Percentiles rank a stretch among this genome's conserved stretches.
These are phyloP conservation scores for Polietes domitor DNA, from an alignment of 2,888 invertebrate species.

Conservation along the genomic window DNA sequence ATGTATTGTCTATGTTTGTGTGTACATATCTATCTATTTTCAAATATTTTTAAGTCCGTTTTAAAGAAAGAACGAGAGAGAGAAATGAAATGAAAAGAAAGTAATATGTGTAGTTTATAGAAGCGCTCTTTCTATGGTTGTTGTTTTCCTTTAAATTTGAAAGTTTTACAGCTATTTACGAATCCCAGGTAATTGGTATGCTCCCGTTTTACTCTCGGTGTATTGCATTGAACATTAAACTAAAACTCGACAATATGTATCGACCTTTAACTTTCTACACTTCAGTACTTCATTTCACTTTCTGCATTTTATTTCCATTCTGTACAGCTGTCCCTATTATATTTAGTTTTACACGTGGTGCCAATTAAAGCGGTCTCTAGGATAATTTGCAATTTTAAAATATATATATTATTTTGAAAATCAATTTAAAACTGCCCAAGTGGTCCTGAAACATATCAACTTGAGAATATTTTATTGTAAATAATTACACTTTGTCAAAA, in stretches of 20 bases:
- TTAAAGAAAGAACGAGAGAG: conserved; percentile 3
- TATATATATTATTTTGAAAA: too few relatives aligned
- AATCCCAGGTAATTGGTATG: background rate
- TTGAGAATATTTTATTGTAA: too few relatives aligned
- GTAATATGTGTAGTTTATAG: conserved; percentile 1
- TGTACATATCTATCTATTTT: background rate
- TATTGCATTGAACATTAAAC: background rate
- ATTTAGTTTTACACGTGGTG: background rate
- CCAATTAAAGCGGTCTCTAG: background rate
- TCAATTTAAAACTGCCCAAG: too few relatives aligned
- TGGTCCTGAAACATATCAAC: too few relatives aligned
- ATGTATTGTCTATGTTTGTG: background rate
- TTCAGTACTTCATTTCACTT: conserved; percentile 21
- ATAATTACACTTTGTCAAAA: too few relatives aligned
- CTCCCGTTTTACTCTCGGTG: conserved; percentile 1
- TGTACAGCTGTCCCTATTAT: background rate
- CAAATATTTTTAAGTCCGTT: background rate
- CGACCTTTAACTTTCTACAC: conserved; percentile 4
- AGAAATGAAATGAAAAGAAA: background rate
- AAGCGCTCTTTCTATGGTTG: background rate
- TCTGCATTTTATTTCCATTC: background rate
- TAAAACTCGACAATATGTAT: background rate
- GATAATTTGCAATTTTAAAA: too few relatives aligned
- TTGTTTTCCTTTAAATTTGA: background rate
- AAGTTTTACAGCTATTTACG: background rate